Conservation (phyloP, 2,113 vertebrate genomes). For the Chauna torquata region DNA sequence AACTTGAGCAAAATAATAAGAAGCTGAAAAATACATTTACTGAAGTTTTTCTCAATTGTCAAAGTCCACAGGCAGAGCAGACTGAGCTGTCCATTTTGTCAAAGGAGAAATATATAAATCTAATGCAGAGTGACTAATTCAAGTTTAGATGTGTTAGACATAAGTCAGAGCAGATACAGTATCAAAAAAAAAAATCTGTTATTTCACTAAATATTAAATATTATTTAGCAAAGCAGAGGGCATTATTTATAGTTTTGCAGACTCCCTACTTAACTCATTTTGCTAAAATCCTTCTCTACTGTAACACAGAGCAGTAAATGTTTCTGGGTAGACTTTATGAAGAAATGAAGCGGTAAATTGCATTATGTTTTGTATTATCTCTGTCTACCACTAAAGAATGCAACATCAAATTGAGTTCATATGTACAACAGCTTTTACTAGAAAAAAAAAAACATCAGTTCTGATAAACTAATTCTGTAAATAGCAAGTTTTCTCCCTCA, state of each 20-base stretch:
- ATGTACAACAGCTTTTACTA: conserved; percentile 54
- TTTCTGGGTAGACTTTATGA: conserved; percentile 61
- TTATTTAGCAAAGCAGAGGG: not conserved
- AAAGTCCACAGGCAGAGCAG: not conserved
- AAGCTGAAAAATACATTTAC: not conserved
- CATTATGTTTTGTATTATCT: conserved; percentile 71
- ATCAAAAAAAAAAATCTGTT: not conserved
- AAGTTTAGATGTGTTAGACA: not conserved
- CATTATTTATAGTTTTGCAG: not conserved
- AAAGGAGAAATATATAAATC: not conserved
- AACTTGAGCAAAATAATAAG: not conserved
- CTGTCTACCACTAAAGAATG: conserved; percentile 47
- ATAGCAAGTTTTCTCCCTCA: not conserved
- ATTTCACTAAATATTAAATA: not conserved
- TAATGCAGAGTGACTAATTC: not conserved
- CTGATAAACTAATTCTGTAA: conserved; percentile 36
- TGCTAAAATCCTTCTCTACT: not conserved
- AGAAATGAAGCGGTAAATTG: conserved; percentile 56
- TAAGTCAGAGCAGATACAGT: not conserved
- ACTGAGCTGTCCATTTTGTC: not conserved
- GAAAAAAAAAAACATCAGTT: not conserved
- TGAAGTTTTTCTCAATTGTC: not conserved
- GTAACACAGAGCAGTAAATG: conserved; percentile 16
- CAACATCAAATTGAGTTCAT: conserved; percentile 48
- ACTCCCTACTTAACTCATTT: not conserved